Evolutionary conservation across 1,140 invertebrate species (phyloP).

Genomic region (Pristionchus pacificus): DNA sequence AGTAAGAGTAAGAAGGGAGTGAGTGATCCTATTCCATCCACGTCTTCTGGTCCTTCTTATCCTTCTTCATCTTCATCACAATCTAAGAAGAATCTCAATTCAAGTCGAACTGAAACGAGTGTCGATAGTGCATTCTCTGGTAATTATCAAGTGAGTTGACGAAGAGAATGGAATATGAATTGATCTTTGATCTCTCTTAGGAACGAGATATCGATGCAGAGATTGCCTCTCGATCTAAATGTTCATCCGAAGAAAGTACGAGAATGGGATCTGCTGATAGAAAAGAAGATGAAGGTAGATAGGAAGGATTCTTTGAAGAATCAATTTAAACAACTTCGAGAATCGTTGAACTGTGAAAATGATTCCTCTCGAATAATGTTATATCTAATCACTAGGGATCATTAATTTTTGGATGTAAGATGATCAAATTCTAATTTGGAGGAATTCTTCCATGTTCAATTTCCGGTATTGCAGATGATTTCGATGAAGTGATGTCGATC

Average conservation of each 20-base stretch:
- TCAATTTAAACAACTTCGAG: constrained; percentile 1
- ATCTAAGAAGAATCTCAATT: constrained; percentile 4
- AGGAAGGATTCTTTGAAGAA: constrained; percentile 10
- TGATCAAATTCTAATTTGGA: too few relatives aligned
- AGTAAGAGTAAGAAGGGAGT: constrained; percentile 22
- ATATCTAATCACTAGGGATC: too few relatives aligned
- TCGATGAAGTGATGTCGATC: constrained; percentile 16
- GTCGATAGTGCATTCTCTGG: constrained; percentile 30
- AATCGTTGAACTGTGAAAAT: too few relatives aligned
- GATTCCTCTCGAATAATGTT: too few relatives aligned
- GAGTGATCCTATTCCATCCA: constrained; percentile 32
- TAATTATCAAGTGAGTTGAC: constrained; percentile 8
- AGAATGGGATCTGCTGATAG: constrained; percentile 4
- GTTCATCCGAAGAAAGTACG: constrained; percentile 13
- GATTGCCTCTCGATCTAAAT: constrained; percentile 28
- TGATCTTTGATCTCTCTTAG: too few relatives aligned
- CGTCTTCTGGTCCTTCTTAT: constrained; percentile 27
- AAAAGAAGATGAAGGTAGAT: constrained; percentile 6
- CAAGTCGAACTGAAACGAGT: constrained; percentile 9
- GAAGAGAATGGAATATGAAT: too few relatives aligned
- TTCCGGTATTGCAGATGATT: not conserved
- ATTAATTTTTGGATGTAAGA: too few relatives aligned
- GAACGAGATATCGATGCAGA: constrained; percentile 38
- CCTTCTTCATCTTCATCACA: constrained; percentile 23
- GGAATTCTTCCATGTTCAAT: too few relatives aligned